These are phyloP conservation scores for Oxygymnocypris stewartii DNA, from an alignment of 2,113 vertebrate genomes.

Conservation along the genomic window DNA sequence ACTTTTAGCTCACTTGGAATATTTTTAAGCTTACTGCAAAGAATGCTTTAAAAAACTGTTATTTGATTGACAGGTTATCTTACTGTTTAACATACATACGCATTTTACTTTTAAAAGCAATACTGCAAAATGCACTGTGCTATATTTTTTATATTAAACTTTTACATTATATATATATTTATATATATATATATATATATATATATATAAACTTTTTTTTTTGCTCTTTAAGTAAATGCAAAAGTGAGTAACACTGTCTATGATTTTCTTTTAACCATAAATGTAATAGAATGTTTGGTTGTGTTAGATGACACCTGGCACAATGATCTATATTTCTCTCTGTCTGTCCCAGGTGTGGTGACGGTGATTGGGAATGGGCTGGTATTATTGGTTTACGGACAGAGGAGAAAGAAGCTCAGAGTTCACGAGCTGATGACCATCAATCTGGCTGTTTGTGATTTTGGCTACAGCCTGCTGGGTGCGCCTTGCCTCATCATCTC, in stretches of 20 bases:
- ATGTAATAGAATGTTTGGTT: background rate
- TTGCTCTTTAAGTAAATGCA: too few species aligned
- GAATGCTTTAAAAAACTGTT: too few species aligned
- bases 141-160: too few species aligned
- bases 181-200: too few species aligned
- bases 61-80: too few species aligned
- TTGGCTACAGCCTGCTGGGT: conserved; percentile 65
- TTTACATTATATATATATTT: too few species aligned
- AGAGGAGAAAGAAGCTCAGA: conserved; percentile 60
- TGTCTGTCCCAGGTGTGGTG: conserved; percentile 43
- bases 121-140: too few species aligned
- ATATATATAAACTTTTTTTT: too few species aligned
- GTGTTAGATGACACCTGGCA: background rate
- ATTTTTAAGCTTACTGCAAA: background rate
- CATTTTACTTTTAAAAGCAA: too few species aligned
- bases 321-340: background rate
- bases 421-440: conserved; percentile 65
- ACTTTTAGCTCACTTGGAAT: background rate
- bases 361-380: conserved; percentile 64
- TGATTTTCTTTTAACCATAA: background rate
- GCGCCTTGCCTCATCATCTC: conserved; percentile 62
- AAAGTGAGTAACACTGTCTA: too few species aligned
- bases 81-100: background rate
- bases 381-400: conserved; percentile 58
- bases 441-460: conserved; percentile 67